Conservation (phyloP, 1,140 invertebrate species). For the Odontomachus brunneus region DNA sequence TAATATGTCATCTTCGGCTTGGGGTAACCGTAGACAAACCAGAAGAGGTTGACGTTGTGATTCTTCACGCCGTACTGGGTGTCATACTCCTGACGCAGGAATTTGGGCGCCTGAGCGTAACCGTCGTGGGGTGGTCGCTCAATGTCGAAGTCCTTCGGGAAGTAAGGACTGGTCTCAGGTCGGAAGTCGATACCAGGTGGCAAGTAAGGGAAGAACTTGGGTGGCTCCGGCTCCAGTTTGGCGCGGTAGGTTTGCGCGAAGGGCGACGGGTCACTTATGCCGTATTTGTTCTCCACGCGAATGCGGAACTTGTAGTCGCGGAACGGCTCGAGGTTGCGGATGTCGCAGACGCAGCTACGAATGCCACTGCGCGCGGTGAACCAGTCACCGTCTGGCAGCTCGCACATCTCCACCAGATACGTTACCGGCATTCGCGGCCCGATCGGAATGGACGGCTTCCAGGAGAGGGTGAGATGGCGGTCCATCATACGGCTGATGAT, state of each 20-base stretch:
- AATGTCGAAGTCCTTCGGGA: conserved; percentile 96
- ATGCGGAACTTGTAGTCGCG: conserved; percentile 96
- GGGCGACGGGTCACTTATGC: conserved; percentile 97
- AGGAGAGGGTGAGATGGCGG: conserved; percentile 93
- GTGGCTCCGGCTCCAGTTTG: conserved; percentile 92
- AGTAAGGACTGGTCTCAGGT: conserved; percentile 95
- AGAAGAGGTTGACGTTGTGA: conserved; percentile 94
- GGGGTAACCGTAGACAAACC: conserved; percentile 97
- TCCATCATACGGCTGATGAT: conserved; percentile 96
- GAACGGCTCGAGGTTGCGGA: conserved; percentile 93
- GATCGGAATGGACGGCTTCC: conserved; percentile 95
- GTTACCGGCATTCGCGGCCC: conserved; percentile 94
- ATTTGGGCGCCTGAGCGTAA: conserved; percentile 92
- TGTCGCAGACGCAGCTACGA: conserved; percentile 93
- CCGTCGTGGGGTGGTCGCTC: conserved; percentile 93
- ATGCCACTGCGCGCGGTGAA: conserved; percentile 93
- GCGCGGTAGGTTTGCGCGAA: conserved; percentile 92
- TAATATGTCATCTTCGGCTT: conserved; percentile 95
- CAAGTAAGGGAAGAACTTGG: conserved; percentile 92
- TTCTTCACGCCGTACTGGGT: conserved; percentile 95
- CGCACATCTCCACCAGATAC: conserved; percentile 97
- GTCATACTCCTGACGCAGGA: conserved; percentile 94
- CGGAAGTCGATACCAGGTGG: conserved; percentile 93
- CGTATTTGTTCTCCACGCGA: conserved; percentile 97
- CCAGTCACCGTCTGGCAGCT: conserved; percentile 95